These are phyloP conservation scores for Coptotermes formosanus DNA, from an alignment of 1,140 invertebrate species.

Conservation along the genomic window DNA sequence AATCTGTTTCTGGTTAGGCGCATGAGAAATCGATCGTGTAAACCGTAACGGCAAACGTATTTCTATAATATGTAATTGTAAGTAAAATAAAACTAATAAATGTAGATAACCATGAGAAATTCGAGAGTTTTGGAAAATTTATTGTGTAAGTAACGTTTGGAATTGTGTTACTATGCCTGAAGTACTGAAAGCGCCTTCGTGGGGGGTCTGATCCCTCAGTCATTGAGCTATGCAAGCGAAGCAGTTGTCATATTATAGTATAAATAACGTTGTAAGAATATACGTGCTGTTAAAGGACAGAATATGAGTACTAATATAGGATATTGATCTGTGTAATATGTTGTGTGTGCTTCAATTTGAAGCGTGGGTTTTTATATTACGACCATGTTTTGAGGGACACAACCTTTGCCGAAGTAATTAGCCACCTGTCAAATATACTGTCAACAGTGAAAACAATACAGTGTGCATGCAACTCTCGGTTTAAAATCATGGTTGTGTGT, in stretches of 20 bases:
- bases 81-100: background rate
- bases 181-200: background rate
- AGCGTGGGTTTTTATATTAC: too few relatives aligned
- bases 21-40: constrained; percentile 31
- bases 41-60: background rate
- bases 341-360: too few relatives aligned
- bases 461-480: too few relatives aligned
- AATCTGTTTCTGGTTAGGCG: constrained; percentile 2
- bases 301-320: too few relatives aligned
- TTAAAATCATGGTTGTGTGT: too few relatives aligned
- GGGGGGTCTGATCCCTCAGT: background rate
- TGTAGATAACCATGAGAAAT: background rate
- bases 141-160: background rate
- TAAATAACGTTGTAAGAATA: too few relatives aligned
- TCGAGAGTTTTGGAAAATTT: background rate
- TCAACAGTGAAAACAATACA: too few relatives aligned
- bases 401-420: too few relatives aligned
- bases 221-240: background rate
- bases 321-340: too few relatives aligned
- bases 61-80: constrained; percentile 23
- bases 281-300: too few relatives aligned
- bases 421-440: too few relatives aligned
- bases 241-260: background rate
- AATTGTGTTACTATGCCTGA: background rate
- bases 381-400: too few relatives aligned